Evolutionary conservation across 2,888 invertebrate species (phyloP).

Genomic region (Andrena minutula): DNA sequence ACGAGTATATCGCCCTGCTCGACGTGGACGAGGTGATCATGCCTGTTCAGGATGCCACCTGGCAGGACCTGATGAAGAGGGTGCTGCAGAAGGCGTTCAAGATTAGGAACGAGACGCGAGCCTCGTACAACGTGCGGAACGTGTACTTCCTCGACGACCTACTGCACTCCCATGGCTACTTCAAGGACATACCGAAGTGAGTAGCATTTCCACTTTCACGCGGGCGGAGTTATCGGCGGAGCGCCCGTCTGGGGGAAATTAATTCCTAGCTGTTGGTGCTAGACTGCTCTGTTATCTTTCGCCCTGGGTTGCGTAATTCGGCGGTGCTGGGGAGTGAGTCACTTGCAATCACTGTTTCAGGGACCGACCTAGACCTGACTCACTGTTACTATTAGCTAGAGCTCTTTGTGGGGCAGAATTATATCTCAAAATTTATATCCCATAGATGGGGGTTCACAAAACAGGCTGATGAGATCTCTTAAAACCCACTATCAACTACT

Average conservation of each 20-base stretch:
- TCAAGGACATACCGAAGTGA: constrained; percentile 90
- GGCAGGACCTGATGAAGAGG: constrained; percentile 92
- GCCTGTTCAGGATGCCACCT: constrained; percentile 91
- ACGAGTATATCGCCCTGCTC: constrained; percentile 95
- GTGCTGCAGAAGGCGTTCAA: constrained; percentile 90
- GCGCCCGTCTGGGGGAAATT: not conserved
- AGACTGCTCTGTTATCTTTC: not conserved
- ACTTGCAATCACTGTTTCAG: too few species aligned
- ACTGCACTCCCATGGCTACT: constrained; percentile 92
- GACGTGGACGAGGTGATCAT: constrained; percentile 98
- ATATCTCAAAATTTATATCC: too few species aligned
- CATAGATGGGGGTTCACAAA: too few species aligned
- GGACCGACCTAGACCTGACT: too few species aligned
- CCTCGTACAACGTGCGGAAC: constrained; percentile 95
- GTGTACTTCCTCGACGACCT: constrained; percentile 97
- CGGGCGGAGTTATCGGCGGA: not conserved
- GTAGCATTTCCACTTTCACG: constrained; percentile 58
- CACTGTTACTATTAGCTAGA: too few species aligned
- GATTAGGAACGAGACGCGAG: constrained; percentile 89
- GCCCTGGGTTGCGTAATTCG: constrained; percentile 1
- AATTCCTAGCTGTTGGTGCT: constrained; percentile 3
- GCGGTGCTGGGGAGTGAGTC: too few species aligned
- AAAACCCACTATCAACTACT: too few species aligned
- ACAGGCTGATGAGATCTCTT: too few species aligned
- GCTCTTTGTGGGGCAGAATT: too few species aligned